Conservation (phyloP, 2,888 invertebrate species). For the Tiliacea aurago region DNA sequence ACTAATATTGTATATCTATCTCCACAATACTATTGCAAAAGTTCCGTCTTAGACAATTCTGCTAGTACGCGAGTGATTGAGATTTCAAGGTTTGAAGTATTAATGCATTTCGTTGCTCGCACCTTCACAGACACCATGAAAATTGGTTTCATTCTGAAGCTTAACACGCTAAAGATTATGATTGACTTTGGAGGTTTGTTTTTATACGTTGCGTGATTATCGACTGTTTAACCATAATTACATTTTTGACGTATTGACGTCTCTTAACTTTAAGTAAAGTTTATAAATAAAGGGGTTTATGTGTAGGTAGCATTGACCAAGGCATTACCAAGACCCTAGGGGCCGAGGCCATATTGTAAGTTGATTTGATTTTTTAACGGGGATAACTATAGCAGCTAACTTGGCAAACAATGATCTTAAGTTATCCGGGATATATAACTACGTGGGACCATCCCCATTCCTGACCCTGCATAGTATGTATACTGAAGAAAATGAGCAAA, state of each 20-base stretch:
- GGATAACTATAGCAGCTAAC: too few relatives aligned
- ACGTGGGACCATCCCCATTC: background rate
- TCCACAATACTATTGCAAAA: background rate
- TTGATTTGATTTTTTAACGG: too few relatives aligned
- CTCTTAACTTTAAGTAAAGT: background rate
- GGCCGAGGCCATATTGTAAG: too few relatives aligned
- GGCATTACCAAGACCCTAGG: too few relatives aligned
- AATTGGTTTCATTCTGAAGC: background rate
- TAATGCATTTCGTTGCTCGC: background rate
- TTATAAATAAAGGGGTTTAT: background rate
- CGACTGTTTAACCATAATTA: background rate
- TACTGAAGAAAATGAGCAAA: constrained; percentile 9
- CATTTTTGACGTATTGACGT: background rate
- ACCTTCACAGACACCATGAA: background rate
- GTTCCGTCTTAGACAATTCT: background rate
- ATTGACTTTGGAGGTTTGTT: background rate
- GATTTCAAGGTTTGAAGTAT: background rate
- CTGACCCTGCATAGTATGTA: background rate
- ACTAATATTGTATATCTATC: background rate
- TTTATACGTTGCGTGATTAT: background rate
- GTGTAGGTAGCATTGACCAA: too few relatives aligned
- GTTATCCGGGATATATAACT: background rate
- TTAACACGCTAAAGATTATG: background rate
- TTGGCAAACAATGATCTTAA: too few relatives aligned
- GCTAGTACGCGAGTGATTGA: background rate